A percentile compares a stretch with the other conserved stretches of the same genome.
These are phyloP conservation scores for Eueremaeus valkanovi DNA, from an alignment of 2,888 invertebrate species.

Conservation along the genomic window DNA sequence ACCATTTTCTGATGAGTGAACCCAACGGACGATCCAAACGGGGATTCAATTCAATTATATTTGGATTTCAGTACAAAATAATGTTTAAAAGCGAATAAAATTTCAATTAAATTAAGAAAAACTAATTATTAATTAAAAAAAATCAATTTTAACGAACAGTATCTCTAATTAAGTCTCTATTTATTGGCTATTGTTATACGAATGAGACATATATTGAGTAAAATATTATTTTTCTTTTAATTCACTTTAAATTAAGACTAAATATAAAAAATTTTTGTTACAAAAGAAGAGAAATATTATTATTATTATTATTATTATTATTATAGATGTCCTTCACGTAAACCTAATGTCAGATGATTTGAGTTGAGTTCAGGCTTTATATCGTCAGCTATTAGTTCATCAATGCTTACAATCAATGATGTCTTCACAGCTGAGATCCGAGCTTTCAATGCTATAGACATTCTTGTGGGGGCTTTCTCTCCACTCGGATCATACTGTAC, in stretches of 20 bases:
- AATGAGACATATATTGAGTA: background rate
- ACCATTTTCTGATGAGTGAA: background rate
- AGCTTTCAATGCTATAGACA: too few relatives aligned
- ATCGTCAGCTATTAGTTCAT: too few relatives aligned
- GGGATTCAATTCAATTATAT: background rate
- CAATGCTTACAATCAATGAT: too few relatives aligned
- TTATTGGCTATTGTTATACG: background rate
- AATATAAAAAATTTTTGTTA: background rate
- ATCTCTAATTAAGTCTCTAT: background rate
- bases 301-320: background rate
- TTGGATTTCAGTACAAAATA: too few relatives aligned
- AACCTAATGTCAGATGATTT: constrained; percentile 7
- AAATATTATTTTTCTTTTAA: background rate
- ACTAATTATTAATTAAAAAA: background rate
- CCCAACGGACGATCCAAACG: background rate
- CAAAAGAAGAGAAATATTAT: background rate
- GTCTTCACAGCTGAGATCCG: background rate
- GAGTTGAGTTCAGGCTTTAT: background rate
- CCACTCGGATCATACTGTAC: background rate
- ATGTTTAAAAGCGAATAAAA: too few relatives aligned
- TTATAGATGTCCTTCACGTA: background rate
- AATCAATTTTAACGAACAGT: too few relatives aligned
- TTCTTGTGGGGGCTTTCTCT: background rate
- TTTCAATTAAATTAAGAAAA: background rate
- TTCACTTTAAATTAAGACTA: background rate